Base-by-base conservation (phyloP, 2,888 invertebrate genomes). In the Dorcus parallelipipedus region DNA sequence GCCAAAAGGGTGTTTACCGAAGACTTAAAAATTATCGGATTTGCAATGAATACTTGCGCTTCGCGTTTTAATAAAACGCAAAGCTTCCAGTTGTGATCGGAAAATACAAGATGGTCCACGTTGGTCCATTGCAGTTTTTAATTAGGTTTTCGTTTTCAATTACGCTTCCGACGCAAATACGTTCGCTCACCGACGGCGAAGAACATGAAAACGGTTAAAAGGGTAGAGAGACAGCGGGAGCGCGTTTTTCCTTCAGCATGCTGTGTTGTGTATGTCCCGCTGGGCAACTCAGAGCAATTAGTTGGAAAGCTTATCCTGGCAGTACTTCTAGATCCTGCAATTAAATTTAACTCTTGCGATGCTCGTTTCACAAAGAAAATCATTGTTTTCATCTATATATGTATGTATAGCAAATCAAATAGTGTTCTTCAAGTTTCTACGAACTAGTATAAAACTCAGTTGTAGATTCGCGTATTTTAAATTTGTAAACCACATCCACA, bases 21-120 rank as follows among this genome's bases (percentile, higher is more conserved):
- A 69, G 70, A 71, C 70, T 71, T 71, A 71, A 71, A 71, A 70
- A 70, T 67, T 65, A 67, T 66, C 67, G 53, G 14, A 42, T 53
- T 43, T 14, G 65, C 62, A 65, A 63, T 64, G 51, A 52, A 45
- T 23, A 10, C 20, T 51, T 39, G 20, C 20, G 20, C 23, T 45
- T 45, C 23, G 14, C 23, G 17, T 42, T 45, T 45, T 23, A 23
- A 20, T 20, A 45, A 6, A 45, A 9, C 0, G 6, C 26, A 33
- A 33, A 33, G 26, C 5, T 5, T 7, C 6, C 26, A 33, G 26
- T 33, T 6, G 26, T 33, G 20, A 3, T 2, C 3, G 20, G 20
- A 20, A 20, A 20, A 20, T 20, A 20, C 20, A 20, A 20, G 20
- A 20, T 20, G 1, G 14, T 1, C 14, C 14, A 1, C 5, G 26